Conservation (phyloP, 1,140 invertebrate species). For the Thrips palmi region DNA sequence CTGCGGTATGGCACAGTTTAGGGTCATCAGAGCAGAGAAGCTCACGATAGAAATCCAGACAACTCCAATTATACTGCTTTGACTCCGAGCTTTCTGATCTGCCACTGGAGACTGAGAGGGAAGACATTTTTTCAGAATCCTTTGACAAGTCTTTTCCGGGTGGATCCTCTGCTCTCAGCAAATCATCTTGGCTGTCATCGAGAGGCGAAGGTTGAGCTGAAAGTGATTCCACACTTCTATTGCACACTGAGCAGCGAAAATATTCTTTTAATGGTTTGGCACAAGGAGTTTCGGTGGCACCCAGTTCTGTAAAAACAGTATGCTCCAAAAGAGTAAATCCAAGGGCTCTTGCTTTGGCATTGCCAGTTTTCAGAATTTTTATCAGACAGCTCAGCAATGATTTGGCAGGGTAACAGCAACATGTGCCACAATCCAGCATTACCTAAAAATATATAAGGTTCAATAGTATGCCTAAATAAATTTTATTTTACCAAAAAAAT, state of each 20-base stretch:
- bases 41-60: conserved; percentile 32
- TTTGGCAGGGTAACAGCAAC: conserved; percentile 39
- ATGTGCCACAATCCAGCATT: conserved; percentile 34
- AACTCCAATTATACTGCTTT: conserved; percentile 14
- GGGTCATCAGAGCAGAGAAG: conserved; percentile 32
- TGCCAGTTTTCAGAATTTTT: conserved; percentile 22
- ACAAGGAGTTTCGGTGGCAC: no score
- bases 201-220: no score
- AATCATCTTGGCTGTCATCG: no score
- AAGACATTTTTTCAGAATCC: no score
- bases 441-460: no score
- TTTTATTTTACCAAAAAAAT: conserved; percentile 4
- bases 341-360: conserved; percentile 18
- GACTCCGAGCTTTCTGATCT: no score
- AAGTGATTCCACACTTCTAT: no score
- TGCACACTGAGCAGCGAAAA: no score
- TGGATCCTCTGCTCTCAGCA: no score
- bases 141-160: no score
- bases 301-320: conserved; percentile 36
- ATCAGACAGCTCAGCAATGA: conserved; percentile 22
- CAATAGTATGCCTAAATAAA: conserved; percentile 1
- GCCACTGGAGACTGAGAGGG: no score
- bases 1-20: conserved; percentile 31
- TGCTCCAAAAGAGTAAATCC: conserved; percentile 31
- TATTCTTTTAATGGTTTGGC: no score